These are phyloP conservation scores for Aleiodes sp. DNA, from an alignment of 1,140 invertebrate species.

Conservation along the genomic window DNA sequence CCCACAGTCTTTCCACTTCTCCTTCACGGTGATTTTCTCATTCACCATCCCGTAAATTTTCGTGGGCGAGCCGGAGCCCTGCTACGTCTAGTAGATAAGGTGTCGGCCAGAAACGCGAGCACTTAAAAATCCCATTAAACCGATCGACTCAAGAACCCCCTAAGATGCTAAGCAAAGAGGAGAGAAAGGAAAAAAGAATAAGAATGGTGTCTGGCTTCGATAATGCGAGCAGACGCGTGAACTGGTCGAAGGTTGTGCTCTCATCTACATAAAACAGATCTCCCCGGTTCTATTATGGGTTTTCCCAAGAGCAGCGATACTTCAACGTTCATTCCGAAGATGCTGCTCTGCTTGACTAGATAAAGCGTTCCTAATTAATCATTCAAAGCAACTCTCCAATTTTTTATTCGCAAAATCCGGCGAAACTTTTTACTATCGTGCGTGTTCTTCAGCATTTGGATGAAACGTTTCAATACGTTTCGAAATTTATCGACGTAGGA, in stretches of 20 bases:
- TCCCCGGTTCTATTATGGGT: background rate
- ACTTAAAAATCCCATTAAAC: slow-evolving; percentile 49
- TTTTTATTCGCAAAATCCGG: too few species aligned
- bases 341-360: background rate
- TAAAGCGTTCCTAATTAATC: too few species aligned
- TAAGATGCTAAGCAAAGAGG: slow-evolving; percentile 8
- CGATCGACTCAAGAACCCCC: slow-evolving; percentile 37
- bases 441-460: background rate
- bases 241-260: slow-evolving; percentile 18
- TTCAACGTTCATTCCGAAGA: background rate
- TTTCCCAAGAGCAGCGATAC: background rate
- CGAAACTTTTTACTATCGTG: too few species aligned
- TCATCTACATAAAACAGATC: slow-evolving; percentile 42
- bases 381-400: too few species aligned
- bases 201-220: slow-evolving; percentile 18
- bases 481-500: background rate
- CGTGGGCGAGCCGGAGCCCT: background rate
- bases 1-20: too few species aligned
- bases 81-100: slow-evolving; percentile 42
- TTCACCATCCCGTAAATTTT: background rate
- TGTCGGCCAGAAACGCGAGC: slow-evolving; percentile 16
- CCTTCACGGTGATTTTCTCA: too few species aligned
- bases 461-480: background rate
- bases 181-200: background rate
- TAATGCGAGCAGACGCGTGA: slow-evolving; percentile 29